Conservation (phyloP, 2,113 vertebrate species). For the Hemicordylus capensis region DNA sequence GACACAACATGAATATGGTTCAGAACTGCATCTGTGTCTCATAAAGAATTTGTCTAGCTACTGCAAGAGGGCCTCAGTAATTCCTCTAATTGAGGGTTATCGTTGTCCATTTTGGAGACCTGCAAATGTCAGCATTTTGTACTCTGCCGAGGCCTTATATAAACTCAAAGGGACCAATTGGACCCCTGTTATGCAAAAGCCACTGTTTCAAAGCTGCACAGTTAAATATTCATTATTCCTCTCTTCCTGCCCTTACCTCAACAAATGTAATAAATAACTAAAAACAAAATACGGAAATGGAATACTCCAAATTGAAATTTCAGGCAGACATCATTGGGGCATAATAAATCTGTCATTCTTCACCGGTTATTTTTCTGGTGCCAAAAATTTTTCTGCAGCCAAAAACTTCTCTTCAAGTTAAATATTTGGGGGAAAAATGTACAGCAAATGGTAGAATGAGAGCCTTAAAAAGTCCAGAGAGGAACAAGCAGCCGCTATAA, state of each 20-base stretch:
- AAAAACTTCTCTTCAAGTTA: slow-evolving; percentile 16
- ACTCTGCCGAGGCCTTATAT: slow-evolving; percentile 8
- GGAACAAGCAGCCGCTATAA: not conserved
- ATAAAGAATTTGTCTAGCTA: slow-evolving; percentile 18
- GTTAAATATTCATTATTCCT: slow-evolving; percentile 35
- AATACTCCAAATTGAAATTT: slow-evolving; percentile 24
- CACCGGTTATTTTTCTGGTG: not conserved
- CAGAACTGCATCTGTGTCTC: slow-evolving; percentile 18
- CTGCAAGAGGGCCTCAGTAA: slow-evolving; percentile 1
- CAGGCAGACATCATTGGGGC: not conserved
- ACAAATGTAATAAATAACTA: slow-evolving; percentile 31
- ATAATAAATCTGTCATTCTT: slow-evolving; percentile 18
- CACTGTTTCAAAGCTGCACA: slow-evolving; percentile 10
- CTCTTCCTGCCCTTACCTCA: slow-evolving; percentile 18
- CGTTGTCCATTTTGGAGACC: slow-evolving; percentile 17
- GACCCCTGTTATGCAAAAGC: slow-evolving; percentile 22
- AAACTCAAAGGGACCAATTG: slow-evolving; percentile 23
- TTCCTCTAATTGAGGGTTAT: slow-evolving; percentile 33
- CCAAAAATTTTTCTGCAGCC: not conserved
- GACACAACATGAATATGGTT: not conserved
- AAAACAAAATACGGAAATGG: slow-evolving; percentile 18
- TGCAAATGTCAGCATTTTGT: slow-evolving; percentile 34
- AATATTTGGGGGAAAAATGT: not conserved
- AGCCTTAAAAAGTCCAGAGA: not conserved
- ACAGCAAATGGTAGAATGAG: not conserved